These are phyloP conservation scores for Cremastinae sp. DNA, from an alignment of 2,888 invertebrate genomes.

Conservation along the genomic window DNA sequence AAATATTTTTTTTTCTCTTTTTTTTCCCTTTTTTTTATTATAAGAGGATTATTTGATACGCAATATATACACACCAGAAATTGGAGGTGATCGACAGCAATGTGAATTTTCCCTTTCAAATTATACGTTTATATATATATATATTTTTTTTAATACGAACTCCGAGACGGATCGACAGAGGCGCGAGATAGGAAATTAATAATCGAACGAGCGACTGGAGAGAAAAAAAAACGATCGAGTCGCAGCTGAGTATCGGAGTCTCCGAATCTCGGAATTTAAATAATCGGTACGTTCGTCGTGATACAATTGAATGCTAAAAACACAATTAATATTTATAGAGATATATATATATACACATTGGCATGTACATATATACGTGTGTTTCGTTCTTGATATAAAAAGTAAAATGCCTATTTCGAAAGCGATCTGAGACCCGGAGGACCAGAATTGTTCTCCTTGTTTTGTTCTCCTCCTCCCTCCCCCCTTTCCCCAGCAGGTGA, in stretches of 20 bases:
- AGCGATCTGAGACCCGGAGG: conserved; percentile 30
- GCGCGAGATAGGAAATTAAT: conserved; percentile 27
- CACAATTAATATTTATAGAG: too few relatives aligned
- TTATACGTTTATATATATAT: too few relatives aligned
- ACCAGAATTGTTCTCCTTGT: too few relatives aligned
- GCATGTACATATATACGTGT: conserved; percentile 1
- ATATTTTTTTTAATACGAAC: conserved; percentile 23
- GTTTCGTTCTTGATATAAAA: conserved; percentile 46
- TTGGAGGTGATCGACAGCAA: conserved; percentile 51
- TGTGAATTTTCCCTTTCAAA: conserved; percentile 27
- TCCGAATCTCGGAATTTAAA: conserved; percentile 18
- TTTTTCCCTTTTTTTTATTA: conserved; percentile 24
- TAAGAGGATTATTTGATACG: conserved; percentile 25
- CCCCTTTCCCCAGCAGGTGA: background rate
- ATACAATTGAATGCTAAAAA: conserved; percentile 19
- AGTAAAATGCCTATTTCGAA: conserved; percentile 41
- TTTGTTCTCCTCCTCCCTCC: too few relatives aligned
- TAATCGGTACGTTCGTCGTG: conserved; percentile 10
- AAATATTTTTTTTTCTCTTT: conserved; percentile 8
- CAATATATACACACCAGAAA: conserved; percentile 50
- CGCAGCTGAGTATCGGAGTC: conserved; percentile 13
- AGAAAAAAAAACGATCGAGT: conserved; percentile 21
- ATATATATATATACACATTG: conserved; percentile 16
- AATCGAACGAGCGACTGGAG: conserved; percentile 27
- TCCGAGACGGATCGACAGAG: too few relatives aligned